Conservation (phyloP, 1,140 invertebrate genomes). For the Ridgeia piscesae region DNA sequence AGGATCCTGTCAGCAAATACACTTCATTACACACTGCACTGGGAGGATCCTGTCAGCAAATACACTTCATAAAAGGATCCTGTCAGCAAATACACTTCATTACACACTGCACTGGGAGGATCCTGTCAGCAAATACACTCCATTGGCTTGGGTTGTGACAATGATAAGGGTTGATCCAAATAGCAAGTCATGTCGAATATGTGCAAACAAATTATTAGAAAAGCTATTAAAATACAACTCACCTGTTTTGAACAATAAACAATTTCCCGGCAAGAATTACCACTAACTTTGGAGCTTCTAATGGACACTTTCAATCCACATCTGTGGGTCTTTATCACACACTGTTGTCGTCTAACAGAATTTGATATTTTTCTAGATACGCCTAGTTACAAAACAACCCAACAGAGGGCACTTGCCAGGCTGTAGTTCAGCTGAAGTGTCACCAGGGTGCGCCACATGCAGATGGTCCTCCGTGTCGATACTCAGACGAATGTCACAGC, state of each 20-base stretch:
- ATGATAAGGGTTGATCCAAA: background rate
- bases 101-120: background rate
- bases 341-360: background rate
- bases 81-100: background rate
- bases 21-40: background rate
- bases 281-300: too few relatives aligned
- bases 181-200: too few relatives aligned
- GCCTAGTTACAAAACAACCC: background rate
- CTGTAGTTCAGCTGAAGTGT: slow-evolving; percentile 37
- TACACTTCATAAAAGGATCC: background rate
- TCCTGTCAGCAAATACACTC: background rate
- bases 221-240: too few relatives aligned
- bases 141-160: background rate
- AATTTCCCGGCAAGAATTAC: too few relatives aligned
- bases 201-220: too few relatives aligned
- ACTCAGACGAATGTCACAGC: slow-evolving; percentile 41
- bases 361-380: background rate
- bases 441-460: slow-evolving; percentile 39
- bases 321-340: too few relatives aligned
- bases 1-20: background rate
- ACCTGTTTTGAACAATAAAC: too few relatives aligned
- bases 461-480: slow-evolving; percentile 18
- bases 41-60: background rate
- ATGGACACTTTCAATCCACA: too few relatives aligned
- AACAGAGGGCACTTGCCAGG: background rate